Conservation (phyloP, 2,113 vertebrate genomes). For the Bombycilla garrulus region DNA sequence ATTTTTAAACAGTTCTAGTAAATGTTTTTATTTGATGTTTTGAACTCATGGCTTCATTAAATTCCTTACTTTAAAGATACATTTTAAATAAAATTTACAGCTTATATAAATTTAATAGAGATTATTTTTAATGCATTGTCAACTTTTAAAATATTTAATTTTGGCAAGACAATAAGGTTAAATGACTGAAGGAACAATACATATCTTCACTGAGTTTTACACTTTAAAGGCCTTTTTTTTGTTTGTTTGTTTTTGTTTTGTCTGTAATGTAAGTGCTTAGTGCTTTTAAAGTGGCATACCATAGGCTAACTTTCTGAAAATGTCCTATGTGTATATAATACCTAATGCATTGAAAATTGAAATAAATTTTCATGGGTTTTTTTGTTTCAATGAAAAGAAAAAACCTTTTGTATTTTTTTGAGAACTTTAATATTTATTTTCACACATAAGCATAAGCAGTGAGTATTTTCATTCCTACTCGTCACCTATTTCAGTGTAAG, state of each 20-base stretch:
- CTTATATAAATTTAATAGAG: neutral
- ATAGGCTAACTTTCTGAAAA: neutral
- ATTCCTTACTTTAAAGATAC: neutral
- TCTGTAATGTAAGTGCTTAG: neutral
- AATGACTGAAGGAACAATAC: neutral
- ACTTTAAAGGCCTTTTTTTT: neutral
- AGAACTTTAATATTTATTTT: neutral
- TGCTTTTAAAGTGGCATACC: neutral
- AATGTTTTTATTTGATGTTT: neutral
- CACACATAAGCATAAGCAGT: neutral
- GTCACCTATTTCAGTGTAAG: neutral
- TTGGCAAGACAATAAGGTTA: neutral
- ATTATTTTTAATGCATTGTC: neutral
- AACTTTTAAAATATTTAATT: neutral
- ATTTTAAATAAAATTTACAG: neutral
- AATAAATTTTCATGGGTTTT: neutral
- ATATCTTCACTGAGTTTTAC: neutral
- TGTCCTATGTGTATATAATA: neutral
- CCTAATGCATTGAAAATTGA: neutral
- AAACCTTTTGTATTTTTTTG: neutral
- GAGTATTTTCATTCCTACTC: neutral
- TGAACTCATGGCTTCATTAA: neutral
- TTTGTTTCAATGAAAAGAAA: neutral
- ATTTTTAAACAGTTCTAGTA: neutral
- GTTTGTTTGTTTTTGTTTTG: neutral